phyloP scores from a whole-genome alignment of 1,140 invertebrate genomes.

The Chironomus tepperi region DNA sequence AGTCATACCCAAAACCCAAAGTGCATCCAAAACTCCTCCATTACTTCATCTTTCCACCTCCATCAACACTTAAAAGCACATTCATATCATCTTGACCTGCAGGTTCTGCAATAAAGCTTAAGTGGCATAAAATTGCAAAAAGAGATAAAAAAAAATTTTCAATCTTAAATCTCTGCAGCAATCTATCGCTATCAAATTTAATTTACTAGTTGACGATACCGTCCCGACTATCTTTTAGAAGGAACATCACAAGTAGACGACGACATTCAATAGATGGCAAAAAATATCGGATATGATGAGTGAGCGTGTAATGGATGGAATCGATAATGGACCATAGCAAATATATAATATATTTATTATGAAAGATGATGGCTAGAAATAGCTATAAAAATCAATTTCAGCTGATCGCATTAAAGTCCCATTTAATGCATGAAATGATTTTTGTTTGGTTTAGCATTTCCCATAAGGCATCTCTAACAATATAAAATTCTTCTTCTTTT shows the following conservation, averaged over 20 bases:
- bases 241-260: too few relatives aligned
- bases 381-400: slow-evolving; percentile 1
- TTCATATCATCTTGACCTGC: too few relatives aligned
- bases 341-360: neutral
- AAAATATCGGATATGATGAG: too few relatives aligned
- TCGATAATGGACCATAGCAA: neutral
- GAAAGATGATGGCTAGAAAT: neutral
- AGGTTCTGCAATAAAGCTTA: neutral
- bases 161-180: neutral
- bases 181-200: neutral
- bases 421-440: slow-evolving; percentile 14
- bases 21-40: too few relatives aligned
- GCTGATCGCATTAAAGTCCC: slow-evolving; percentile 6
- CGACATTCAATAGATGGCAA: too few relatives aligned
- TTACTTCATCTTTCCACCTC: too few relatives aligned
- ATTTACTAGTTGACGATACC: neutral
- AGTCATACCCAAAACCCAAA: too few relatives aligned
- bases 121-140: neutral
- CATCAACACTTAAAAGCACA: too few relatives aligned
- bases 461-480: neutral
- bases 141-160: neutral
- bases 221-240: too few relatives aligned
- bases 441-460: neutral
- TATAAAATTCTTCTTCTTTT: neutral
- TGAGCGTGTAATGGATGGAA: neutral